These are phyloP conservation scores for Cnemophilus loriae DNA, from an alignment of 2,113 vertebrate genomes.

Conservation along the genomic window DNA sequence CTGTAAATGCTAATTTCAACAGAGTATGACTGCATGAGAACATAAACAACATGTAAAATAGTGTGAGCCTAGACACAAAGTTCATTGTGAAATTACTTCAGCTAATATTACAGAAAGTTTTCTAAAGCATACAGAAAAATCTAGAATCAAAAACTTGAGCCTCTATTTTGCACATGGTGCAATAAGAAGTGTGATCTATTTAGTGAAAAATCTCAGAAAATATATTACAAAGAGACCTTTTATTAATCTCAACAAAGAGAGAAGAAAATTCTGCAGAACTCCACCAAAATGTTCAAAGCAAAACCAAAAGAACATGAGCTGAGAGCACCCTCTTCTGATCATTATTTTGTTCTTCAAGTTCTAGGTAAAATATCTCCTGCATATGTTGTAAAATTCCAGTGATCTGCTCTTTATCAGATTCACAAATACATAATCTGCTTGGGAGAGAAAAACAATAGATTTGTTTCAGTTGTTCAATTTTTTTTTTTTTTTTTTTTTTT, in stretches of 20 bases:
- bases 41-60: background rate
- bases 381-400: background rate
- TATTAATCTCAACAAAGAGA: background rate
- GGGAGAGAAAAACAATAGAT: background rate
- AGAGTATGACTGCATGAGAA: background rate
- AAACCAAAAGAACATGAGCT: background rate
- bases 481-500: background rate
- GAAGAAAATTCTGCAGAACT: background rate
- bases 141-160: background rate
- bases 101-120: background rate
- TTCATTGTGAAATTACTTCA: background rate
- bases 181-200: background rate
- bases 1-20: background rate
- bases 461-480: background rate
- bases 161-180: background rate
- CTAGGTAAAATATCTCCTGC: background rate
- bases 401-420: background rate
- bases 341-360: background rate
- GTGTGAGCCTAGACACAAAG: background rate
- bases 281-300: background rate
- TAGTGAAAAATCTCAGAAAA: background rate
- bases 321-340: slow-evolving; percentile 64
- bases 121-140: background rate
- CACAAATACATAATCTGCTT: background rate
- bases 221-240: background rate